Conservation (phyloP, 2,888 invertebrate species). For the Nymphalis c-album region DNA sequence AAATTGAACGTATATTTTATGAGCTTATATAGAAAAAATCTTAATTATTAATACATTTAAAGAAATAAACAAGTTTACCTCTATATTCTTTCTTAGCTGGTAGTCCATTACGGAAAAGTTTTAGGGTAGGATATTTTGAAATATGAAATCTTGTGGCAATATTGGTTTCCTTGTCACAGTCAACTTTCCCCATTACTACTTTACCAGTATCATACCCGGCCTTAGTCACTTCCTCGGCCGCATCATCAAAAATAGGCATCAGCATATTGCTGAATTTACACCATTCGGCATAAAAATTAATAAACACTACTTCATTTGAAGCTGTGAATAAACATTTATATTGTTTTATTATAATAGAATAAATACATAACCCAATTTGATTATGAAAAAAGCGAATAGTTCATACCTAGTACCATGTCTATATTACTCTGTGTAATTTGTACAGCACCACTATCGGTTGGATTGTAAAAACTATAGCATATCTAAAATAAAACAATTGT, state of each 20-base stretch:
- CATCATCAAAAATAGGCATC: slow-evolving; percentile 97
- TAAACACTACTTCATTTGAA: slow-evolving; percentile 96
- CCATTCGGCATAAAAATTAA: slow-evolving; percentile 99
- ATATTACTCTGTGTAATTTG: slow-evolving; percentile 90
- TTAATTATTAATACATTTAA: not conserved
- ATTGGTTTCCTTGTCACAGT: slow-evolving; percentile 95
- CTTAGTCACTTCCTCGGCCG: slow-evolving; percentile 91
- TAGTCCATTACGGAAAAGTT: slow-evolving; percentile 94
- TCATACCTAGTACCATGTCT: slow-evolving; percentile 91
- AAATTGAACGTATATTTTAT: too few relatives aligned
- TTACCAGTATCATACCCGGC: slow-evolving; percentile 90
- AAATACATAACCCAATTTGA: slow-evolving; percentile 5
- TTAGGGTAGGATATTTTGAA: slow-evolving; percentile 98
- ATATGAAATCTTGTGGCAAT: slow-evolving; percentile 96
- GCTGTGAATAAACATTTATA: slow-evolving; percentile 83
- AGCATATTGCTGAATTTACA: slow-evolving; percentile 98
- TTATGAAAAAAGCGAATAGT: slow-evolving; percentile 18
- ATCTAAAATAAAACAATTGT: slow-evolving; percentile 72
- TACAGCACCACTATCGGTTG: slow-evolving; percentile 90
- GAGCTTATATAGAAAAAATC: too few relatives aligned
- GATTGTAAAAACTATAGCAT: slow-evolving; percentile 85
- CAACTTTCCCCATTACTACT: slow-evolving; percentile 97
- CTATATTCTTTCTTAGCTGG: slow-evolving; percentile 95
- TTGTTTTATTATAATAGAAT: not conserved
- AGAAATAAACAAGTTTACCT: slow-evolving; percentile 69